These are phyloP conservation scores for Rhagonycha lutea DNA, from an alignment of 2,888 invertebrate genomes.

Conservation along the genomic window DNA sequence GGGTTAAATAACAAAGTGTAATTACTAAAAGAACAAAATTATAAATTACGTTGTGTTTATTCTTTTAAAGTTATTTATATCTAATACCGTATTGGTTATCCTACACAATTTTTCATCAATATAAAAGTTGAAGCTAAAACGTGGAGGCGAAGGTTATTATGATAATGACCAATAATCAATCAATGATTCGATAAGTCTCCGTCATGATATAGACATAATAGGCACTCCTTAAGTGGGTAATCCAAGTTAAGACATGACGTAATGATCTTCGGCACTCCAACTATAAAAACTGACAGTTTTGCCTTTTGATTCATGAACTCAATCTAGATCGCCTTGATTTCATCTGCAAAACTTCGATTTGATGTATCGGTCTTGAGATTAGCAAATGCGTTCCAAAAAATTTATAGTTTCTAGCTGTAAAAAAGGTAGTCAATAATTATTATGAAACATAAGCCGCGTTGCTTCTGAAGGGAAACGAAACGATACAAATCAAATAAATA, in stretches of 20 bases:
- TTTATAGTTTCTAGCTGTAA: background rate
- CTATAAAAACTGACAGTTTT: conserved; percentile 24
- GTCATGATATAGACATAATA: conserved; percentile 27
- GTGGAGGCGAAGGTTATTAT: conserved; percentile 20
- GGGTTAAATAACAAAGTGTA: background rate
- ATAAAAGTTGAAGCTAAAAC: background rate
- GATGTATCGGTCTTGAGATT: background rate
- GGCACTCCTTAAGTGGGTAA: conserved; percentile 19
- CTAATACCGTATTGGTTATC: background rate
- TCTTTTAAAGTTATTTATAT: background rate
- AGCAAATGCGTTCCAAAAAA: background rate
- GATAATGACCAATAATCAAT: conserved; percentile 34
- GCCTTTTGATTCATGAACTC: conserved; percentile 22
- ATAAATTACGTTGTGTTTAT: background rate
- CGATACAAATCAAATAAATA: conserved; percentile 24
- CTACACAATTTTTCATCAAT: background rate
- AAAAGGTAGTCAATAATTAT: background rate
- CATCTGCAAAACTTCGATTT: conserved; percentile 12
- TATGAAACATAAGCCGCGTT: conserved; percentile 2
- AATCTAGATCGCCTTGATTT: conserved; percentile 22
- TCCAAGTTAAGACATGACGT: conserved; percentile 17
- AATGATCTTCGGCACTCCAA: conserved; percentile 13
- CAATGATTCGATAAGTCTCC: conserved; percentile 33
- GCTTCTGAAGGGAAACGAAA: conserved; percentile 6
- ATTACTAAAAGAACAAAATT: background rate